Percentiles rank a stretch among this genome's conserved stretches.
Conservation (phyloP, 1,140 invertebrate species). For the Megathymus violae region DNA sequence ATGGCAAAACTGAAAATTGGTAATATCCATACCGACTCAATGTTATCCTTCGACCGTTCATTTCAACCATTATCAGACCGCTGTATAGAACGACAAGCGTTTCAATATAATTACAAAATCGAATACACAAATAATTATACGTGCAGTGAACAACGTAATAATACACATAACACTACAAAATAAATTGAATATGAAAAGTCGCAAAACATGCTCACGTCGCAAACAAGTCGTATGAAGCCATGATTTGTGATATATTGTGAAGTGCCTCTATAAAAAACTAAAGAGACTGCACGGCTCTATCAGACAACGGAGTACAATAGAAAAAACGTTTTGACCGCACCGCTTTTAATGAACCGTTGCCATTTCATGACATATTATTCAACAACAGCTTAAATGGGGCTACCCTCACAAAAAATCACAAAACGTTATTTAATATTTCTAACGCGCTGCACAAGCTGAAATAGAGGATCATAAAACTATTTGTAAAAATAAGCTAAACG, state of each 20-base stretch:
- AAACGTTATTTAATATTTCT: constrained; percentile 36
- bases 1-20: no score
- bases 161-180: constrained; percentile 35
- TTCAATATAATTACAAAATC: neutral
- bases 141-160: neutral
- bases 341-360: no score
- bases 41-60: no score
- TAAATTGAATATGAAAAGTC: constrained; percentile 16
- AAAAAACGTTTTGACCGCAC: no score
- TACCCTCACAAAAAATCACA: constrained; percentile 57
- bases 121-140: constrained; percentile 13
- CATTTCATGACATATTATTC: neutral
- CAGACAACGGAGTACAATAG: neutral
- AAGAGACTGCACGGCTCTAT: neutral
- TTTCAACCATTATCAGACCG: neutral
- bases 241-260: constrained; percentile 53
- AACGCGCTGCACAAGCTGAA: constrained; percentile 28
- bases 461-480: constrained; percentile 17
- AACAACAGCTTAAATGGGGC: constrained; percentile 29
- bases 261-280: constrained; percentile 30
- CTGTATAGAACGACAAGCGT: neutral
- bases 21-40: no score
- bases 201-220: constrained; percentile 38
- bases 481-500: constrained; percentile 30
- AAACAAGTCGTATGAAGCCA: constrained; percentile 31